Base-by-base conservation (phyloP, 2,888 invertebrate species). In the Acleris laterana region DNA sequence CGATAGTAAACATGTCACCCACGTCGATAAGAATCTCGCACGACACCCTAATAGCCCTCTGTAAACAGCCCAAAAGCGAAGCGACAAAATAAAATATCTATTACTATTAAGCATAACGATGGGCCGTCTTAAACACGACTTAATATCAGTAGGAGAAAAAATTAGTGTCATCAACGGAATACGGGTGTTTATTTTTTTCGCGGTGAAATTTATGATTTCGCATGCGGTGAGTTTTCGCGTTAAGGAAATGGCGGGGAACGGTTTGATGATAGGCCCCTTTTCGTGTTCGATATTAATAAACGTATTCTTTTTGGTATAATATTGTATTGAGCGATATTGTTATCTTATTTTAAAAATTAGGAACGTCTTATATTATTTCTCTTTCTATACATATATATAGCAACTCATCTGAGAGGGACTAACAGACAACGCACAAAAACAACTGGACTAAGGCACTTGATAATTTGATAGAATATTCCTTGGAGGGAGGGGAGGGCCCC, bases 11-110 rank as follows among this genome's bases (percentile, higher is more conserved):
- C 5, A n/a, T 57, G 20, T 17, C 17, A 2, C 2, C n/a, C 25
- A 3, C 11, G 38, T 49, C 53, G 48, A 22, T 19, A 13, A 16
- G 20, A 52, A 58, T 50, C 74, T 69, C 75, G 74, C 63, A 32
- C 60, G 61, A 38, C 56, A 65, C 68, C 68, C 59, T 46, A 76
- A 86, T 89, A 74, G 65, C 53, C 77, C 72, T 84, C 80, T 78
- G 87, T 85, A 89, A 90, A 89, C 88, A 90, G 79, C 87, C 84
- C 87, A 78, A 83, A 83, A 87, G 83, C 87, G 85, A 80, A 87
- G 90, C 89, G 90, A 87, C 91, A 87, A 91, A 90, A 90, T 93
- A 93, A 93, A 90, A 93, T 91, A 93, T 93, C 93, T 93, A 93
- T 93, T 92, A 92, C 93, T 93, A 93, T 93, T 93, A 93, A 90